Evolutionary conservation across 1,140 invertebrate genomes (phyloP).

Genomic region (Pissodes strobi): DNA sequence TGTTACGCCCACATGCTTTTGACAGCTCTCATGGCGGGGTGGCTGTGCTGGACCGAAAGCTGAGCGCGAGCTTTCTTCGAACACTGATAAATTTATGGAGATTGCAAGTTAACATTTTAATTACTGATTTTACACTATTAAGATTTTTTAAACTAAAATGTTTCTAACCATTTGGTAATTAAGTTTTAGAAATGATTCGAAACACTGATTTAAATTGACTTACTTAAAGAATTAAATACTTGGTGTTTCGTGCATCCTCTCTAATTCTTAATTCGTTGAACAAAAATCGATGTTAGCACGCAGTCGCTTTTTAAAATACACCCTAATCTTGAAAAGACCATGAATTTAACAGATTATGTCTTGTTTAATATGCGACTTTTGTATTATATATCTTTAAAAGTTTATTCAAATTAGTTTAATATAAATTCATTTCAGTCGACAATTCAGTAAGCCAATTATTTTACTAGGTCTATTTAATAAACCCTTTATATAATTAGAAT

Average conservation of each 20-base stretch:
- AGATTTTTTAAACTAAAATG: too few species aligned
- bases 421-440: too few species aligned
- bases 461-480: too few species aligned
- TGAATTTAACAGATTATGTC: too few species aligned
- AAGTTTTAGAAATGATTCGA: too few species aligned
- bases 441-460: too few species aligned
- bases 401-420: too few species aligned
- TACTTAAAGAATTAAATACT: neutral
- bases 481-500: too few species aligned
- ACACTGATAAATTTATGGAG: neutral
- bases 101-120: neutral
- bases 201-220: too few species aligned
- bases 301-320: neutral
- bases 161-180: too few species aligned
- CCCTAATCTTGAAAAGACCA: neutral
- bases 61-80: neutral
- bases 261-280: neutral
- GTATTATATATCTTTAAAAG: too few species aligned
- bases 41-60: conserved; percentile 22
- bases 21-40: conserved; percentile 27
- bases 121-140: neutral
- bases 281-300: neutral
- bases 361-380: too few species aligned
- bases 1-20: conserved; percentile 29
- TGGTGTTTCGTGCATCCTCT: neutral